phyloP scores from a whole-genome alignment of 2,888 invertebrate genomes.

The Leucophenga montana region DNA sequence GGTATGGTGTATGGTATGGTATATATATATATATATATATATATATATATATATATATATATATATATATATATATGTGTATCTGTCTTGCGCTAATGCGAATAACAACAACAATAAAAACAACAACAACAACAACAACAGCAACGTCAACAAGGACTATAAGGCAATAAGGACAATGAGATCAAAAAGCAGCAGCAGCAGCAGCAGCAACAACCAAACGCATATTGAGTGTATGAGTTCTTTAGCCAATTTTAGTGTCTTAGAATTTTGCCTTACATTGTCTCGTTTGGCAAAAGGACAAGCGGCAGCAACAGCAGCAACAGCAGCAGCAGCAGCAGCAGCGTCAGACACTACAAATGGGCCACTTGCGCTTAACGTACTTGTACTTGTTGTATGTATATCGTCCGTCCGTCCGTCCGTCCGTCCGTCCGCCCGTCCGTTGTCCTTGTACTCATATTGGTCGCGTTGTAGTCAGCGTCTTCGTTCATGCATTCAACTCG shows the following conservation, averaged over 20 bases:
- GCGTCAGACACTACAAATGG: slow-evolving; percentile 17
- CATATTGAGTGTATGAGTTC: slow-evolving; percentile 42
- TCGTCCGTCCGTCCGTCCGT: not conserved
- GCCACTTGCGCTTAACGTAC: slow-evolving; percentile 9
- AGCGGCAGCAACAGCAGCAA: not conserved
- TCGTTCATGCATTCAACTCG: slow-evolving; percentile 14
- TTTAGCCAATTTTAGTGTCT: slow-evolving; percentile 63
- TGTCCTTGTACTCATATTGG: not conserved
- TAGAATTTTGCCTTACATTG: slow-evolving; percentile 58
- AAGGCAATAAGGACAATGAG: not conserved
- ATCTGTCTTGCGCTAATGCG: slow-evolving; percentile 12
- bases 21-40: too few species aligned
- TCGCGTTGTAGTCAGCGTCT: not conserved
- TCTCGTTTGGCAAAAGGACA: slow-evolving; percentile 46
- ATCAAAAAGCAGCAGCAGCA: slow-evolving; percentile 13
- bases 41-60: too few species aligned
- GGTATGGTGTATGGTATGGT: not conserved
- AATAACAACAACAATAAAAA: slow-evolving; percentile 16
- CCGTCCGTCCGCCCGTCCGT: not conserved
- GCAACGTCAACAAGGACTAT: not conserved
- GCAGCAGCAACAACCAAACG: not conserved
- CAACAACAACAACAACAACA: slow-evolving; percentile 5
- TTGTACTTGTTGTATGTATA: not conserved
- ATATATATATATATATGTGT: too few species aligned
- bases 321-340: slow-evolving; percentile 1